Percentiles rank a stretch among this genome's conserved stretches.
Conservation (phyloP, 2,797 vertebrate species). For the Eurystomus glaucurus region DNA sequence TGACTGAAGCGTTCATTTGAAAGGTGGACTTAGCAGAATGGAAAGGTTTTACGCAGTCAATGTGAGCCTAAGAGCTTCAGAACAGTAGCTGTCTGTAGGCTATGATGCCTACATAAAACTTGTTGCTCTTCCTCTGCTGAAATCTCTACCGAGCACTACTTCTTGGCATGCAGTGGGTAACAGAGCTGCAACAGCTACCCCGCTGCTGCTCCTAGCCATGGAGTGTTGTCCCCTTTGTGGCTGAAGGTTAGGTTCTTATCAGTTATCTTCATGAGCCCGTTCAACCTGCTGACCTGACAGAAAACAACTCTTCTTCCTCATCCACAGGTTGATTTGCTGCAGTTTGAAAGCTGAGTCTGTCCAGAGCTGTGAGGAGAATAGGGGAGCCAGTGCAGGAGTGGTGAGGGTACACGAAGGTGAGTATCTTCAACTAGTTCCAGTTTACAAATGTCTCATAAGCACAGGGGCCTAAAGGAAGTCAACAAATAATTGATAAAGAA, state of each 20-base stretch:
- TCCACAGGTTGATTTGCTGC: neutral
- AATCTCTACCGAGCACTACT: neutral
- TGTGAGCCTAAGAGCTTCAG: neutral
- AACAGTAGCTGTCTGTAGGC: neutral
- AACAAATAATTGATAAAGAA: neutral
- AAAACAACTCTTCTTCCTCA: fast-evolving
- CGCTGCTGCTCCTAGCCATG: fast-evolving
- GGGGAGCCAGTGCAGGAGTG: neutral
- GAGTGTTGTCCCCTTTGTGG: neutral
- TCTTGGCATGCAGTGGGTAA: neutral
- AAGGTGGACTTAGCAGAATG: neutral
- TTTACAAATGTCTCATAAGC: neutral
- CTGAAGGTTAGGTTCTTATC: neutral
- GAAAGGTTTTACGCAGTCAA: neutral
- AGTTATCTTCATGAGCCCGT: neutral
- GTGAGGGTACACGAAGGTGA: neutral
- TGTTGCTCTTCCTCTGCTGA: neutral
- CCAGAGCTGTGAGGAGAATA: neutral
- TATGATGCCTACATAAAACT: neutral
- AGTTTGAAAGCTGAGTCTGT: neutral
- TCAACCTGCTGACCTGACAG: neutral
- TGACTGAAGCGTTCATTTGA: neutral
- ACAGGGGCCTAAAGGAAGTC: neutral
- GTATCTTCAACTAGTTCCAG: neutral
- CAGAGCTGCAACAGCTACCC: neutral